A percentile compares a stretch with the other conserved stretches of the same genome.
Conservation (phyloP, 2,113 vertebrate genomes). For the Abramis brama region DNA sequence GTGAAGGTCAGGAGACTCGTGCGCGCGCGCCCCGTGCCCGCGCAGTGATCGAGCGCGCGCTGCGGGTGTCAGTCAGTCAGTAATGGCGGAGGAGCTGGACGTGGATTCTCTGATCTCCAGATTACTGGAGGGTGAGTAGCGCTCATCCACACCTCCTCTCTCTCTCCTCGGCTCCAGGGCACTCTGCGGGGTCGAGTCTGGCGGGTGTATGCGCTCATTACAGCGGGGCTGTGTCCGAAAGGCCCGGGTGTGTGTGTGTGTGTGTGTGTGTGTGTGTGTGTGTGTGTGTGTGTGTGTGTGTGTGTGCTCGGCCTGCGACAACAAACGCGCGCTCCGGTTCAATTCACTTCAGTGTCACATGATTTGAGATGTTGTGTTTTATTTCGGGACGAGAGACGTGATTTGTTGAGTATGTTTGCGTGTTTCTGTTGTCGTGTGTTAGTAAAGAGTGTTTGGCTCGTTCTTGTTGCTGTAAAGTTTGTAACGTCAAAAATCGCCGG, state of each 20-base stretch:
- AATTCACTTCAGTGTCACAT: too few species aligned
- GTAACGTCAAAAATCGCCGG: too few species aligned
- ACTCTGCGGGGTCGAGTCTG: background rate
- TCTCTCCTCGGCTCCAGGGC: background rate
- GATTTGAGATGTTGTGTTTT: too few species aligned
- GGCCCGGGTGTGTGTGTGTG: background rate
- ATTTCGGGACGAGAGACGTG: too few species aligned
- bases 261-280: too few species aligned
- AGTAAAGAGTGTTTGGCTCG: too few species aligned
- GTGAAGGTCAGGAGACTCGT: background rate
- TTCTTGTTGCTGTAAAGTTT: too few species aligned
- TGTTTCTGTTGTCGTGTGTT: too few species aligned
- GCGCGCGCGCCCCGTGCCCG: background rate
- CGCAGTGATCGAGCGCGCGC: background rate
- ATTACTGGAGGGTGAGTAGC: conserved; percentile 90
- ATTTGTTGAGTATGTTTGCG: too few species aligned
- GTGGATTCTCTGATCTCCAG: conserved; percentile 96
- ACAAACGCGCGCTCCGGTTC: too few species aligned
- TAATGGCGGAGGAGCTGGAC: conserved; percentile 99
- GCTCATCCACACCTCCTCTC: background rate
- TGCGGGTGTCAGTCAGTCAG: conserved; percentile 51
- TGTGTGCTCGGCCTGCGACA: too few species aligned
- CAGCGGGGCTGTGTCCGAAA: background rate
- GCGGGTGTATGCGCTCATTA: background rate
- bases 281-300: too few species aligned